Evolutionary conservation across 2,113 vertebrate species (phyloP), one percentile per base, ranked within the genome.

Genomic region (Amblyornis subalaris): DNA sequence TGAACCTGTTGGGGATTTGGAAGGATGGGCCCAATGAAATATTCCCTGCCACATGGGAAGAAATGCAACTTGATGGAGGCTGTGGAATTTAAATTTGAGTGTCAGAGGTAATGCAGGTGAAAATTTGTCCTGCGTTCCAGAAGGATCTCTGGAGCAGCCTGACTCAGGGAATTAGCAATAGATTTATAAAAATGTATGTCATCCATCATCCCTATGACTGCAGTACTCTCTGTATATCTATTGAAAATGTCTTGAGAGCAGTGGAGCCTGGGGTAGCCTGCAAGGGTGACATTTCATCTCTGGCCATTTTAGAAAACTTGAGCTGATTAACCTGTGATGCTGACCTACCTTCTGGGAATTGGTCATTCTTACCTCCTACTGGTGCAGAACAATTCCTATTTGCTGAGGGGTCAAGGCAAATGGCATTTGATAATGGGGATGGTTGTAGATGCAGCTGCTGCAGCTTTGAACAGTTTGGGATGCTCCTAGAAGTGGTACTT

Each of bases 11-110:
- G 19, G 35, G 83, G 44, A n/a, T 71, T 50, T 47, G 58, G 40
- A 33, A 53, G 62, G 44, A 15, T 40, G 33, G 57, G 20, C 48
- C 15, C 0, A 1, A 1, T 18, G 11, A 51, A 74, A 0, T 26
- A n/a, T 36, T 67, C 23, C 36, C 44, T 67, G 48, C 26, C 10
- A 9, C 0, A 0, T 2, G 29, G 64, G 44, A 78, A 83, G 80
- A 70, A 50, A 28, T 21, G 31, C 25, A 53, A 19, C 65, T 50
- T 62, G 77, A 42, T n/a, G 42, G 38, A 53, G 77, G 33, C 40
- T 62, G 31, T 3, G 2, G 38, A 51, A 60, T 58, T 50, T 44
- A 66, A 40, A 90, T 55, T 45, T n/a, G 66, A 35, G 22, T 80
- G 81, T 70, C 25, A 36, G 58, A 40, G n/a, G 51, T 53, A 57